These are phyloP conservation scores for Protaetia brevitarsis DNA, from an alignment of 1,140 invertebrate genomes.

Conservation along the genomic window DNA sequence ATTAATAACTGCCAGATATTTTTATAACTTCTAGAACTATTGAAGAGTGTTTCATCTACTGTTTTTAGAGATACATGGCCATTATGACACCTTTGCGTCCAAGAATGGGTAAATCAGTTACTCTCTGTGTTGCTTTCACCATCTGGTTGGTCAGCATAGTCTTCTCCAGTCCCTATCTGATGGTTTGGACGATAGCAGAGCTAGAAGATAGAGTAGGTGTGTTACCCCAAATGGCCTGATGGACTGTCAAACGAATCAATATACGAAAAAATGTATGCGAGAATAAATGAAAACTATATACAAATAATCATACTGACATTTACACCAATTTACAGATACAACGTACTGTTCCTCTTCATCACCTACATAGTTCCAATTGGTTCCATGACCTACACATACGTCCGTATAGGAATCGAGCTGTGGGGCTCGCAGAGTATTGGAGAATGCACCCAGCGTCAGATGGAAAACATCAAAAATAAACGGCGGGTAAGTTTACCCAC, in stretches of 20 bases:
- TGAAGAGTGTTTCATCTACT: too few relatives aligned
- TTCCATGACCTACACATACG: constrained; percentile 90
- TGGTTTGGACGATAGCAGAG: constrained; percentile 70
- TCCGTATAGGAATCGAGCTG: constrained; percentile 83
- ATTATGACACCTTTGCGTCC: constrained; percentile 87
- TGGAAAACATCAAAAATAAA: constrained; percentile 90
- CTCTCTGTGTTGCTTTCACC: constrained; percentile 73
- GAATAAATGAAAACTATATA: background rate
- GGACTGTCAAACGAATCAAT: constrained; percentile 65
- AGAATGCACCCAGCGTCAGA: constrained; percentile 84
- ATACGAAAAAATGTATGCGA: constrained; percentile 76
- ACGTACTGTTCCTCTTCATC: constrained; percentile 81
- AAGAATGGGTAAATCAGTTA: constrained; percentile 75
- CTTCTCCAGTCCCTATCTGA: constrained; percentile 77
- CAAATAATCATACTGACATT: too few relatives aligned
- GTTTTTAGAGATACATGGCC: constrained; percentile 80
- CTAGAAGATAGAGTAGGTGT: constrained; percentile 57
- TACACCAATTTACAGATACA: constrained; percentile 73
- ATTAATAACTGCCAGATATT: too few relatives aligned
- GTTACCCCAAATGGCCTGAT: constrained; percentile 81
- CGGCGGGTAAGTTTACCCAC: constrained; percentile 69
- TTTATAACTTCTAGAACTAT: too few relatives aligned
- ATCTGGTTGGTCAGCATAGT: constrained; percentile 78
- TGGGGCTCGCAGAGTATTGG: constrained; percentile 96
- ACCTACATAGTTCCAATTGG: constrained; percentile 93